Percentiles rank a stretch among this genome's conserved stretches.
Conservation (phyloP, 2,888 invertebrate genomes). For the Tipula lateralis region DNA sequence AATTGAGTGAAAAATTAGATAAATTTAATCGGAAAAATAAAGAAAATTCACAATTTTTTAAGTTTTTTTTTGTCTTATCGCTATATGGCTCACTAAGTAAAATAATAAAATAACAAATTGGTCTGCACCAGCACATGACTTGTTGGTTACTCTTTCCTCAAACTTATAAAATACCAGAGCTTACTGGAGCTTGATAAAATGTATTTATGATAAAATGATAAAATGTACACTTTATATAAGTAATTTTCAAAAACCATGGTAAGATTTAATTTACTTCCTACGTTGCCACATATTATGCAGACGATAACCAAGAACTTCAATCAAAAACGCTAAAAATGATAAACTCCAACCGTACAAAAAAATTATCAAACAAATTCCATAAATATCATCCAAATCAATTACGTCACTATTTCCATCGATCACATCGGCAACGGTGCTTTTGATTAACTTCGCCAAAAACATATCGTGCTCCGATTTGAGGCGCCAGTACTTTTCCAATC, state of each 20-base stretch:
- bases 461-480: not conserved
- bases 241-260: too few species aligned
- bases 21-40: not conserved
- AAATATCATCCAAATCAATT: not conserved
- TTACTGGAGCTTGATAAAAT: too few species aligned
- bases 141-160: too few species aligned
- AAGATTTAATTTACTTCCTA: too few species aligned
- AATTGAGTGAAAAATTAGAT: conserved; percentile 11
- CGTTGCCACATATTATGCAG: too few species aligned
- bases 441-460: not conserved
- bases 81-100: too few species aligned
- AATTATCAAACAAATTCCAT: not conserved
- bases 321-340: not conserved
- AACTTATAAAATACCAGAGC: too few species aligned
- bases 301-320: not conserved
- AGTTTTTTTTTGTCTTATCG: not conserved
- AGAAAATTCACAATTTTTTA: not conserved
- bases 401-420: not conserved
- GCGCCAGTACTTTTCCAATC: not conserved
- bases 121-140: too few species aligned
- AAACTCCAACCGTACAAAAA: not conserved
- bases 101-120: too few species aligned
- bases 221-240: too few species aligned
- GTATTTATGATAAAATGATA: too few species aligned
- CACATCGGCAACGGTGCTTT: not conserved